phyloP scores from a whole-genome alignment of 2,113 vertebrate genomes.

The Platichthys flesus region DNA sequence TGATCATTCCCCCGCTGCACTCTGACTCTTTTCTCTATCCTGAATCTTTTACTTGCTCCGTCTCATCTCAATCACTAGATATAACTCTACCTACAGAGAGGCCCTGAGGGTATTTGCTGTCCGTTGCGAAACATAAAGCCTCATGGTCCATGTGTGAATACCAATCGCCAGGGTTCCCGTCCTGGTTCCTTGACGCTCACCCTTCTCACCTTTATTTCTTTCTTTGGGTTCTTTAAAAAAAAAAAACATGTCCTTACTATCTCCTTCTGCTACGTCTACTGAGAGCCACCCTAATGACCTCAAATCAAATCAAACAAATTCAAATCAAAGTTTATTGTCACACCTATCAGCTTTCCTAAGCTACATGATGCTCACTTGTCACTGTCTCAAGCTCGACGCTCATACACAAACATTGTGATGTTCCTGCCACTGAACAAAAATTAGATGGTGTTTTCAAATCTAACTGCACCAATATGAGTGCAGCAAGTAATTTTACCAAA shows the following conservation, averaged over 20 bases:
- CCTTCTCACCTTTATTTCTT: not conserved
- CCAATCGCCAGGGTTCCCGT: not conserved
- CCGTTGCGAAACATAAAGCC: conserved; percentile 9
- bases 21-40: conserved; percentile 16
- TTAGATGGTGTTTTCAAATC: too few species aligned
- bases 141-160: not conserved
- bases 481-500: too few species aligned
- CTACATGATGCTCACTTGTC: too few species aligned
- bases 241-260: not conserved
- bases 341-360: too few species aligned
- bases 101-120: conserved; percentile 21
- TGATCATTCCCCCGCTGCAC: conserved; percentile 31
- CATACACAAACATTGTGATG: too few species aligned
- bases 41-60: conserved; percentile 12
- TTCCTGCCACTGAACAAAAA: too few species aligned
- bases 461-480: too few species aligned
- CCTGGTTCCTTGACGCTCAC: not conserved
- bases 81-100: conserved; percentile 38
- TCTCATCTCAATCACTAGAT: conserved; percentile 50
- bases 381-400: too few species aligned
- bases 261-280: too few species aligned
- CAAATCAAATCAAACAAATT: too few species aligned
- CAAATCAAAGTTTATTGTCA: too few species aligned
- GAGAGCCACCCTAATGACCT: too few species aligned
- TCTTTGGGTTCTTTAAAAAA: not conserved